These are phyloP conservation scores for Ctenopoma kingsleyae DNA, from an alignment of 2,797 vertebrate species.

Conservation along the genomic window DNA sequence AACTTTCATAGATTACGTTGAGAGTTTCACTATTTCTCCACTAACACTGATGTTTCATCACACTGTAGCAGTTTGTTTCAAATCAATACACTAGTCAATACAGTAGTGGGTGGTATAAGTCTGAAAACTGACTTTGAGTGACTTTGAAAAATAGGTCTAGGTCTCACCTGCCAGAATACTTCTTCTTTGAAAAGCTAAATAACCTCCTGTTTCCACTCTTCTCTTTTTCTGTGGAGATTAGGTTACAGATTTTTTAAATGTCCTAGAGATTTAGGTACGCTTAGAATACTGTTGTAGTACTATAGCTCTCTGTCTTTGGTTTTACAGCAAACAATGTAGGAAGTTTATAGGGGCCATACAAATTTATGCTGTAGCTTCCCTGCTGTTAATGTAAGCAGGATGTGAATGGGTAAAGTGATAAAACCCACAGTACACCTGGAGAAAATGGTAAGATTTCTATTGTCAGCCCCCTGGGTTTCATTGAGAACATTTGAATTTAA, in stretches of 20 bases:
- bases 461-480: conserved; percentile 55
- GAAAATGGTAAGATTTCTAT: conserved; percentile 42
- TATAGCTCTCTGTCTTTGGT: conserved; percentile 71
- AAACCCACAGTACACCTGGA: conserved; percentile 62
- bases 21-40: conserved; percentile 65
- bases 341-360: conserved; percentile 73
- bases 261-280: conserved; percentile 62
- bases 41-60: conserved; percentile 73
- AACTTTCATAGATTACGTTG: conserved; percentile 66
- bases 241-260: conserved; percentile 68
- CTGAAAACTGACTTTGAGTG: conserved; percentile 57
- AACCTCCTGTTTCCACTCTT: conserved; percentile 58
- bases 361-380: conserved; percentile 62
- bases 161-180: conserved; percentile 60
- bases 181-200: conserved; percentile 66
- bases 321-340: conserved; percentile 62
- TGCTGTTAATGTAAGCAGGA: conserved; percentile 60
- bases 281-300: conserved; percentile 47
- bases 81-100: conserved; percentile 75
- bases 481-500: conserved; percentile 53
- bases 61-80: conserved; percentile 58
- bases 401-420: conserved; percentile 69
- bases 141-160: conserved; percentile 78
- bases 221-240: conserved; percentile 61
- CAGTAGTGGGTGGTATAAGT: conserved; percentile 54